Evolutionary conservation across 2,888 invertebrate genomes (phyloP).

Genomic region (Hydrotaea cyrtoneurina): DNA sequence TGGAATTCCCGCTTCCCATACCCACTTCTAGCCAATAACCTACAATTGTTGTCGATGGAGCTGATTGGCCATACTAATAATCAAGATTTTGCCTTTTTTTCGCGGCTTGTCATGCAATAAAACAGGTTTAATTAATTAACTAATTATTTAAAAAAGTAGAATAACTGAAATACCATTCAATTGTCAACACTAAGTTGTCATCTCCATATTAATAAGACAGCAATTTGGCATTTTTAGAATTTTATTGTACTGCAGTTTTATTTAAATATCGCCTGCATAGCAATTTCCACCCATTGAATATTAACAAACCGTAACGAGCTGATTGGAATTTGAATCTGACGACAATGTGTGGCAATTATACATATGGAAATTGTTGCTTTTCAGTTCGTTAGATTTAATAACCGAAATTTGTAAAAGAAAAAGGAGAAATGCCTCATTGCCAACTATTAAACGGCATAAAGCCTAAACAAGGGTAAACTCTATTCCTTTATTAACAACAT

Average conservation of each 20-base stretch:
- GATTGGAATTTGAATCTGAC: not conserved
- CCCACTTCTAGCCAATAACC: too few relatives aligned
- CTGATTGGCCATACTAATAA: too few relatives aligned
- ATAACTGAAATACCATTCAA: too few relatives aligned
- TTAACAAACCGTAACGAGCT: not conserved
- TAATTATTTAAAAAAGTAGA: too few relatives aligned
- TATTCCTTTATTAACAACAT: conserved; percentile 41
- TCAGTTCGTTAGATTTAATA: conserved; percentile 61
- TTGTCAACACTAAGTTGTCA: too few relatives aligned
- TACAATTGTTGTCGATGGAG: too few relatives aligned
- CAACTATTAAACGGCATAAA: conserved; percentile 51
- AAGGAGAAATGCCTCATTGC: not conserved
- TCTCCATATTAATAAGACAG: not conserved
- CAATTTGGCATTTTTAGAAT: conserved; percentile 15
- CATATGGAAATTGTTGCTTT: conserved; percentile 8
- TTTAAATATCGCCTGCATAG: conserved; percentile 9
- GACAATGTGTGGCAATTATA: not conserved
- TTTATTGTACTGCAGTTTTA: conserved; percentile 23
- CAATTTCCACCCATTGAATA: not conserved
- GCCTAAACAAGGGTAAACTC: conserved; percentile 50
- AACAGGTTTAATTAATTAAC: too few relatives aligned
- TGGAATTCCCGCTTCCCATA: too few relatives aligned
- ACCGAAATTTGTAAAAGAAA: conserved; percentile 38
- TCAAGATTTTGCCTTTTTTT: too few relatives aligned
- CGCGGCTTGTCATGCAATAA: too few relatives aligned